Conservation (phyloP, 1,140 invertebrate species). For the Latrodectus geometricus region DNA sequence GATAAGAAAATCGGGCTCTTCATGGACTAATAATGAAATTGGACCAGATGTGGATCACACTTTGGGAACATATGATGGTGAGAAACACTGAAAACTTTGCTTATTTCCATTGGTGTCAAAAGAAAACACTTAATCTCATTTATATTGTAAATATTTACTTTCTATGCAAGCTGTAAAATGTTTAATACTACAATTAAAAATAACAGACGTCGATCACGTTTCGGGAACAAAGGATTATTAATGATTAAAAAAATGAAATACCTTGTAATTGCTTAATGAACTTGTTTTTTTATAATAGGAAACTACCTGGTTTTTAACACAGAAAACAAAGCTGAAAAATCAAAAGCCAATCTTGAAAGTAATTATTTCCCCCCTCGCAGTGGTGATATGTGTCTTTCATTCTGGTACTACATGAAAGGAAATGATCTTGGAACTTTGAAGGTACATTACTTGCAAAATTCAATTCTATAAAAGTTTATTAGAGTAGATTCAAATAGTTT, state of each 20-base stretch:
- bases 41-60: conserved; percentile 27
- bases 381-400: neutral
- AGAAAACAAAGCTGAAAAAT: neutral
- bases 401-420: conserved; percentile 46
- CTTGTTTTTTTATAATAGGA: conserved; percentile 8
- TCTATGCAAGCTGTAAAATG: neutral
- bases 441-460: conserved; percentile 3
- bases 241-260: no score
- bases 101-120: neutral
- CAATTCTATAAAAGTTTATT: neutral
- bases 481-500: neutral
- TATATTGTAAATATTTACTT: neutral
- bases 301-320: conserved; percentile 52
- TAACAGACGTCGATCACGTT: neutral
- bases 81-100: neutral
- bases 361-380: conserved; percentile 31
- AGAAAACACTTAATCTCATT: neutral
- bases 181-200: neutral
- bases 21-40: conserved; percentile 4
- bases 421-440: conserved; percentile 21
- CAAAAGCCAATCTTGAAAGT: conserved; percentile 41
- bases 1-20: conserved; percentile 27
- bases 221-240: no score
- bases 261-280: neutral
- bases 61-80: conserved; percentile 14